A percentile compares a stretch with the other conserved stretches of the same genome.
These are phyloP conservation scores for Leptocoma aspasia DNA, from an alignment of 2,113 vertebrate species.

Conservation along the genomic window DNA sequence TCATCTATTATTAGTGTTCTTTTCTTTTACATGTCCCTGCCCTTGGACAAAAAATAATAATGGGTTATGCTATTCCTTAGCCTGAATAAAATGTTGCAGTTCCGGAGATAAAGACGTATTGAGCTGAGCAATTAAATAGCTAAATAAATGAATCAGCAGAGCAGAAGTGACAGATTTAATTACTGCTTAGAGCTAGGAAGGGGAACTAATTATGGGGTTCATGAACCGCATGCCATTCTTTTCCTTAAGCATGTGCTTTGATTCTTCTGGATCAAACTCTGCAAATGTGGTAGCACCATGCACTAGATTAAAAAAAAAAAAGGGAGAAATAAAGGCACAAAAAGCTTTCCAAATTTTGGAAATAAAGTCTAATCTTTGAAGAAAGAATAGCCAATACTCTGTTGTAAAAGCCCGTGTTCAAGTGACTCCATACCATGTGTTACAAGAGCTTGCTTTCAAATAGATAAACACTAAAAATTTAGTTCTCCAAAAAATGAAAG, in stretches of 20 bases:
- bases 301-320: not conserved
- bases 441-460: not conserved
- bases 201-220: constrained; percentile 83
- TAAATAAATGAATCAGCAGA: constrained; percentile 86
- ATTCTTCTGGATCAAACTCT: constrained; percentile 51
- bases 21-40: constrained; percentile 42
- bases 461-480: not conserved
- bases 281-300: not conserved
- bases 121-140: constrained; percentile 81
- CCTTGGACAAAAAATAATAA: constrained; percentile 50
- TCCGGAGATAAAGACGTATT: constrained; percentile 82
- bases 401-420: not conserved
- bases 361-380: not conserved
- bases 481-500: not conserved
- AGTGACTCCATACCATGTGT: not conserved
- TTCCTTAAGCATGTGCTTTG: constrained; percentile 69
- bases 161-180: constrained; percentile 92
- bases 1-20: constrained; percentile 18
- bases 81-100: constrained; percentile 80
- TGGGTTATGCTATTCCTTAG: constrained; percentile 59
- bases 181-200: constrained; percentile 84
- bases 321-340: not conserved
- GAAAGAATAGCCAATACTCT: not conserved
- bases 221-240: constrained; percentile 73
- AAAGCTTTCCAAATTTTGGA: not conserved